Evolutionary conservation across 37 sponge, comb jelly and placozoan species (phyloP).

Genomic region (Aphrocallistes beatrix): DNA sequence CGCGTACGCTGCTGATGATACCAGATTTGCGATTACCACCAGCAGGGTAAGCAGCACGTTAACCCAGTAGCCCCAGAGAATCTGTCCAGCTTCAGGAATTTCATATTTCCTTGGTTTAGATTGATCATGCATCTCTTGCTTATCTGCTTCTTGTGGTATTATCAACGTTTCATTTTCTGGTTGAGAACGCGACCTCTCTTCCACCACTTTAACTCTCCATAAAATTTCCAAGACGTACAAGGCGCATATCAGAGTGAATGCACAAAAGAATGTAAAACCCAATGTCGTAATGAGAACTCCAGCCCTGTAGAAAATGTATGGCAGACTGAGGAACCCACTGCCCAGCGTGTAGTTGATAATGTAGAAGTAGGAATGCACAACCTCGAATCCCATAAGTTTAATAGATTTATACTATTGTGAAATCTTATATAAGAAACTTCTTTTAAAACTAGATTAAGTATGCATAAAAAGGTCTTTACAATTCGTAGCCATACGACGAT

Average conservation of each 20-base stretch:
- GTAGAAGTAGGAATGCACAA: not conserved
- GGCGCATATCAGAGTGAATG: not conserved
- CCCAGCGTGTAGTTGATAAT: not conserved
- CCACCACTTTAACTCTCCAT: not conserved
- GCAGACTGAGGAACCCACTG: conserved; percentile 10
- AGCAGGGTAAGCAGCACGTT: not conserved
- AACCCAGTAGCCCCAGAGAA: not conserved
- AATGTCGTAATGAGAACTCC: not conserved
- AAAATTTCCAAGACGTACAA: not conserved
- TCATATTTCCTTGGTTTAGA: not conserved
- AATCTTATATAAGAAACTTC: no score
- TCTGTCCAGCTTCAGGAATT: not conserved
- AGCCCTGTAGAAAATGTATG: conserved; percentile 16
- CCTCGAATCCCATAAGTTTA: not conserved
- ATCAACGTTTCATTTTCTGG: not conserved
- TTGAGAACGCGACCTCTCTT: not conserved
- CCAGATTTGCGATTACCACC: not conserved
- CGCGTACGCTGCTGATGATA: not conserved
- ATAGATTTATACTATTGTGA: no score
- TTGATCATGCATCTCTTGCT: not conserved
- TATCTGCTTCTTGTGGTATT: not conserved
- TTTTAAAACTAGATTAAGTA: no score
- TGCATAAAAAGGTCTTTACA: no score
- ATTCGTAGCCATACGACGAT: no score
- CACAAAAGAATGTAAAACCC: not conserved